Evolutionary conservation across 1,140 invertebrate species (phyloP), one percentile per base, ranked within the genome.

Genomic region (Polypedilum vanderplanki): DNA sequence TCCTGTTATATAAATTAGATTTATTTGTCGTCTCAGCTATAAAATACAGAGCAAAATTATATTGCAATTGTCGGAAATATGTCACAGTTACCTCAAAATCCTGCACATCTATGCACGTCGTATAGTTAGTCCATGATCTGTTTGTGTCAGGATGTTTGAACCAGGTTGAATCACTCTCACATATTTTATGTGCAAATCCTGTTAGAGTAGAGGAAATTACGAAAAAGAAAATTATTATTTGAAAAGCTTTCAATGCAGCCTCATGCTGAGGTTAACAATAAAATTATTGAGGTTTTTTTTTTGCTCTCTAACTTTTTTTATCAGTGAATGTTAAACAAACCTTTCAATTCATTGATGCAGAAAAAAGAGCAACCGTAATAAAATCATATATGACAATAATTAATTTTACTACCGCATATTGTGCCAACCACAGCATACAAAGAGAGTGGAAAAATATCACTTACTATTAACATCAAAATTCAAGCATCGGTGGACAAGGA

Each of bases 81-180:
- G 33, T 73, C 1, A 73, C 84, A 33, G 86, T 87, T 83, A 93
- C 91, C 81, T 85, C 84, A 41, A 91, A 84, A 80, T 95, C 90
- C 77, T 88, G 89, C 0, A 89, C 79, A 77, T 93, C 90, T 15
- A 96, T 83, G 80, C 94, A 96, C 4, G 89, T 92, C n/a, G 93
- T 95, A 81, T 96, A 96, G 84, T 96, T 96, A 73, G 93, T 93
- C 92, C 93, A 95, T 46, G 85, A 86, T 78, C 83, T 85, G 77
- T 87, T 87, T 73, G 82, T 86, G 73, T 82, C 77, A 10, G 87
- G 86, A 80, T 89, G 87, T 57, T 82, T 83, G 79, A 86, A 89
- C 88, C 88, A 89, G 65, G 85, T 85, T 7, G 87, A 88, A 78
- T 88, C 84, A 4, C 79, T 78, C 46, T 85, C 86, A 77, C 88